Evolutionary conservation across 2,113 vertebrate species (phyloP), one percentile per base, ranked within the genome.

Genomic region (human): DNA sequence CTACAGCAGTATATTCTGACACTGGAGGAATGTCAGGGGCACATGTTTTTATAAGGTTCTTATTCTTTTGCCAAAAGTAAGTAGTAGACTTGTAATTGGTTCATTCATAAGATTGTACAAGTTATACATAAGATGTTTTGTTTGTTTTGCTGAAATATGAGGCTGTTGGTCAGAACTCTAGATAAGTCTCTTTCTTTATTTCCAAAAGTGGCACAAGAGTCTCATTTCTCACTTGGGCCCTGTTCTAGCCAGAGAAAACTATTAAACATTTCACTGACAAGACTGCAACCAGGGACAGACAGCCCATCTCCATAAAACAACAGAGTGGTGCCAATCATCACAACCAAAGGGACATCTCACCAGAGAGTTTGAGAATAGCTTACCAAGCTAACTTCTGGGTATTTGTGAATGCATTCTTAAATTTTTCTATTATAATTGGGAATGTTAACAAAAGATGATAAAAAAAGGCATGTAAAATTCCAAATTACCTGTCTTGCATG

Each of bases 201-300:
- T 93, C 32, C 32, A 92, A 90, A 78, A 88, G n/a, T 66, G 27
- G 1, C 4, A 35, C 9, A 45, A n/a, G 12, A 82, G 30, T 83
- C 5, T 87, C 40, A 48, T 94, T 95, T 94, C 50, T 89, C 76
- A 91, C 30, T 64, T 78, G 72, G 35, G 16, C 8, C 11, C 68
- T 82, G 14, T 61, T 79, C 7, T 80, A 89, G 79, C 4, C 72
- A 84, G 25, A 90, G 32, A 57, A 96, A 95, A 79, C 13, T 12
- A 55, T 97, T 89, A 97, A 96, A 95, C 59, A 43, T 66, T 95
- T 95, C 82, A n/a, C 59, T 82, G 52, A 92, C 0, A 22, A 68
- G 50, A 11, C n/a, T 59, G 66, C 6, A 90, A 43, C 61, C 32
- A 83, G 93, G 20, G 35, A 12, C 55, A 83, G 82, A 82, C 25